phyloP scores from a whole-genome alignment of 2,888 invertebrate genomes.

The Tetragonisca angustula region DNA sequence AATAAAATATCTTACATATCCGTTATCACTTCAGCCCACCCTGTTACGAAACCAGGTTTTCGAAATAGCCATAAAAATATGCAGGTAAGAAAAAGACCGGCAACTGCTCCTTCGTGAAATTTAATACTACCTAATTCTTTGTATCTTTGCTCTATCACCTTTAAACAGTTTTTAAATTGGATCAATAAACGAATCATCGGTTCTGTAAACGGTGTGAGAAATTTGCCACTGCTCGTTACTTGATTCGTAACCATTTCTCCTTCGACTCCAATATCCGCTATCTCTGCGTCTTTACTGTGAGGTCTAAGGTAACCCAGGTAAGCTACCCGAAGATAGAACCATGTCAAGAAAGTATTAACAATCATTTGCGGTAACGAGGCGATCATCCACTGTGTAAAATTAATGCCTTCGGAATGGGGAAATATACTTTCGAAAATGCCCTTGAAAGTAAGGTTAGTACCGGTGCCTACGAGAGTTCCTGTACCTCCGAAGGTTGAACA shows the following conservation, averaged over 20 bases:
- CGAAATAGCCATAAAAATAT: conserved; percentile 86
- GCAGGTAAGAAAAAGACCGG: conserved; percentile 83
- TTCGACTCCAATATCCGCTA: conserved; percentile 72
- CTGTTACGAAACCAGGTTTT: conserved; percentile 86
- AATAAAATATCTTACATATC: conserved; percentile 62
- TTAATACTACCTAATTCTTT: conserved; percentile 83
- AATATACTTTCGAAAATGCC: conserved; percentile 81
- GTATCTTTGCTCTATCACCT: conserved; percentile 83
- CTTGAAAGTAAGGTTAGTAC: conserved; percentile 83
- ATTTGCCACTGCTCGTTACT: conserved; percentile 53
- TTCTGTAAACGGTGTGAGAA: too few species aligned
- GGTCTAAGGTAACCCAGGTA: conserved; percentile 78
- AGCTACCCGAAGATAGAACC: conserved; percentile 83
- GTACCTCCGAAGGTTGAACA: conserved; percentile 83
- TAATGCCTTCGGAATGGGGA: conserved; percentile 77
- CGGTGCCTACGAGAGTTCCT: conserved; percentile 83
- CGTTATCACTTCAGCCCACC: conserved; percentile 84
- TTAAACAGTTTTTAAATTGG: conserved; percentile 15
- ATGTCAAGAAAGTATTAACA: conserved; percentile 82
- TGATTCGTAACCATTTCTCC: conserved; percentile 77
- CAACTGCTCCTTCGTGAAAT: conserved; percentile 83
- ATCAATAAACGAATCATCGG: not conserved
- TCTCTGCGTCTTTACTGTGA: conserved; percentile 70
- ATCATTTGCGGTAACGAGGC: conserved; percentile 84
- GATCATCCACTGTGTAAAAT: conserved; percentile 84